Evolutionary conservation across 1,140 invertebrate genomes (phyloP).

Genomic region (Drosophila equinoxialis): DNA sequence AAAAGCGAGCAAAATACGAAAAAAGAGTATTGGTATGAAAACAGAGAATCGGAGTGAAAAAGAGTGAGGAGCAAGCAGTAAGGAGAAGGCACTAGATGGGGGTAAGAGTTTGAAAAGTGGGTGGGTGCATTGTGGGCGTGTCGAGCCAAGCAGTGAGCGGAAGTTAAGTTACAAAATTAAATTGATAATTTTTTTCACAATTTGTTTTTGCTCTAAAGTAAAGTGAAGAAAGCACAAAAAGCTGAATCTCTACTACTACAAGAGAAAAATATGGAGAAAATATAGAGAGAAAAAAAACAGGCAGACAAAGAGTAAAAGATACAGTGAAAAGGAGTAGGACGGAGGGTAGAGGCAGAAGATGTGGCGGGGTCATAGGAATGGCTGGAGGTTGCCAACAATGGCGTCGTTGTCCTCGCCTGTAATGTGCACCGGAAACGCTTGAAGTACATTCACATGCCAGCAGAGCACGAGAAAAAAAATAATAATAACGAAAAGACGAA

Average conservation of each 20-base stretch:
- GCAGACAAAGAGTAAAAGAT: conserved; percentile 3
- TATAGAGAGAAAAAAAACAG: not conserved
- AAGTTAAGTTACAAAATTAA: conserved; percentile 82
- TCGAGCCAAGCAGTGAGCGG: conserved; percentile 58
- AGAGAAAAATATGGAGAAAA: not conserved
- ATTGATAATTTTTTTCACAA: conserved; percentile 72
- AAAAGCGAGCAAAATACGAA: conserved; percentile 55
- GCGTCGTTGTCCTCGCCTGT: conserved; percentile 65
- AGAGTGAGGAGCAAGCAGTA: not conserved
- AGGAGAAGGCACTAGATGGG: not conserved
- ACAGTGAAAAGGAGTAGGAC: not conserved
- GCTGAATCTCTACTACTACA: conserved; percentile 49
- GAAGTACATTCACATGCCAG: conserved; percentile 78
- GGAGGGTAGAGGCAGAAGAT: conserved; percentile 17
- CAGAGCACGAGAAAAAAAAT: conserved; percentile 47
- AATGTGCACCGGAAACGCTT: conserved; percentile 81
- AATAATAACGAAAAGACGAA: conserved; percentile 22
- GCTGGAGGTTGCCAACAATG: conserved; percentile 65
- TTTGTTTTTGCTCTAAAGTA: conserved; percentile 24
- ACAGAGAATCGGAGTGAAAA: conserved; percentile 26
- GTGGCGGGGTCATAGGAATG: conserved; percentile 13
- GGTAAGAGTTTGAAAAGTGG: not conserved
- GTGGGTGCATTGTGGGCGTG: conserved; percentile 35
- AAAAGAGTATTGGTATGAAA: conserved; percentile 46
- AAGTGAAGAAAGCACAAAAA: conserved; percentile 52